These are phyloP conservation scores for Cirrhinus mrigala DNA, from an alignment of 2,797 vertebrate species.

Conservation along the genomic window DNA sequence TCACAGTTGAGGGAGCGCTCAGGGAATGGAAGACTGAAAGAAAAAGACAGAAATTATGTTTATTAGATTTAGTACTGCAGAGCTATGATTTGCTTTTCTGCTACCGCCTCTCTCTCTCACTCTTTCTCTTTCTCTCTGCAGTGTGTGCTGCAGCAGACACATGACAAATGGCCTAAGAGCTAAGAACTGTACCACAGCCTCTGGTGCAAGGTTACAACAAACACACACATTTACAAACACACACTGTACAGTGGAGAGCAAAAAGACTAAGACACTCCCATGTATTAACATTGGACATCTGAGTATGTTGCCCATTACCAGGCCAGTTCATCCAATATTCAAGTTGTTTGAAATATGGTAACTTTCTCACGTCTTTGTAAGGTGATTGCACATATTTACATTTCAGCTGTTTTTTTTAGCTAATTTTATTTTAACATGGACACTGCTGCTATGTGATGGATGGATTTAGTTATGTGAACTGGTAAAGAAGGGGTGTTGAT, in stretches of 20 bases:
- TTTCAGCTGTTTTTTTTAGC: conserved; percentile 37
- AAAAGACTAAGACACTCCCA: conserved; percentile 29
- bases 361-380: background rate
- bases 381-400: conserved; percentile 48
- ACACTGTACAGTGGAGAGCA: conserved; percentile 50
- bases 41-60: conserved; percentile 39
- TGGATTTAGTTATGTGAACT: conserved; percentile 23
- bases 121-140: conserved; percentile 63
- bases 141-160: conserved; percentile 72
- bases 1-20: conserved; percentile 37
- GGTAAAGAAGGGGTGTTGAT: conserved; percentile 9
- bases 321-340: background rate
- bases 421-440: conserved; percentile 46
- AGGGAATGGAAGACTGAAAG: conserved; percentile 12
- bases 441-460: conserved; percentile 38
- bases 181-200: conserved; percentile 47
- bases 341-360: conserved; percentile 4
- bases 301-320: background rate
- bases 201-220: conserved; percentile 67
- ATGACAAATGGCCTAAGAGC: conserved; percentile 73
- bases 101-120: conserved; percentile 20
- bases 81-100: conserved; percentile 47
- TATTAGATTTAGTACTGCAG: conserved; percentile 45
- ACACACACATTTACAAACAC: conserved; percentile 28
- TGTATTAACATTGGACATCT: background rate